phyloP scores from a whole-genome alignment of 2,113 vertebrate genomes.

The Ptilonorhynchus violaceus region DNA sequence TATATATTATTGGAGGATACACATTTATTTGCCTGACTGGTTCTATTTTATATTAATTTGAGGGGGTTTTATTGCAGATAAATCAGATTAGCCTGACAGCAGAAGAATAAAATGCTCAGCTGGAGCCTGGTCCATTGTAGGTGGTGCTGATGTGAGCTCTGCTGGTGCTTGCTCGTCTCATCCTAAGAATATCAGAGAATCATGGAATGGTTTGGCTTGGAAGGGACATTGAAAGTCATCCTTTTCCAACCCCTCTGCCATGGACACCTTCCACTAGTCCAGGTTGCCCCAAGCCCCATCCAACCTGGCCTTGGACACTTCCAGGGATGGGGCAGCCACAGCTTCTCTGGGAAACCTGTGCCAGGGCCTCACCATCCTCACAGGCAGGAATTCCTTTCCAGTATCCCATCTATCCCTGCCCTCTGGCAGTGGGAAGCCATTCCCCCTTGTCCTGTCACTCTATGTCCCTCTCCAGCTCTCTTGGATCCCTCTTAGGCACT shows the following conservation, averaged over 20 bases:
- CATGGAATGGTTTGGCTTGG: background rate
- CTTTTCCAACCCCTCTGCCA: background rate
- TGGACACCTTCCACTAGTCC: fast-evolving
- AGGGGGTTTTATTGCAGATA: background rate
- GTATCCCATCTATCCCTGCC: fast-evolving
- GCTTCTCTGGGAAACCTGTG: background rate
- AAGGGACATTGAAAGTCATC: background rate
- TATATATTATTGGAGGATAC: background rate
- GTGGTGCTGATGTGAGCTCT: background rate
- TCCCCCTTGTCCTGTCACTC: background rate
- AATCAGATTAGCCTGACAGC: background rate
- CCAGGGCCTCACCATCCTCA: fast-evolving
- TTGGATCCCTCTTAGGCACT: fast-evolving
- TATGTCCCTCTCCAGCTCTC: background rate
- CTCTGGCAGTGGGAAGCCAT: background rate
- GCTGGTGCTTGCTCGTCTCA: background rate
- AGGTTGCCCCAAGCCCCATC: background rate
- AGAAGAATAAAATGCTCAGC: background rate
- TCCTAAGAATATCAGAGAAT: background rate
- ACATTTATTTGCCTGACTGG: background rate
- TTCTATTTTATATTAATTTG: background rate
- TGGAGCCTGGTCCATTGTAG: background rate
- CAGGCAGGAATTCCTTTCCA: background rate
- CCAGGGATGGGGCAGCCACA: background rate
- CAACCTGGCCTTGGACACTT: fast-evolving